Evolutionary conservation across 2,113 vertebrate genomes (phyloP).

Genomic region (Lepus europaeus): DNA sequence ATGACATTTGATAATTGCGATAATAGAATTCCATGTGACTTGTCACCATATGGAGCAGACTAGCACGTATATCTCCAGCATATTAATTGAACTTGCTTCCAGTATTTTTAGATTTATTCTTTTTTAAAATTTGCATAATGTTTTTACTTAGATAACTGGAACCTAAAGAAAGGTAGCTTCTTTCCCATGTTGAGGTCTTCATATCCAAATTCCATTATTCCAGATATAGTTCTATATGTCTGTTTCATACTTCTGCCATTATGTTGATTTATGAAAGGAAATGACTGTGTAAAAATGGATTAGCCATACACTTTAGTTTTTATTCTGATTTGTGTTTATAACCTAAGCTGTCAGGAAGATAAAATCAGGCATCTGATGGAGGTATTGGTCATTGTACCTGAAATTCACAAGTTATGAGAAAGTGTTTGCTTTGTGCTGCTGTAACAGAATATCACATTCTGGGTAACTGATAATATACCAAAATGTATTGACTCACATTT

Average conservation of each 20-base stretch:
- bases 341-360: neutral
- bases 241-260: constrained; percentile 27
- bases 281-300: neutral
- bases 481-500: neutral
- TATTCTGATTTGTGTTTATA: neutral
- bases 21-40: constrained; percentile 77
- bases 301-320: neutral
- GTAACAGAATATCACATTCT: neutral
- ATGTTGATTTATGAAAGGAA: neutral
- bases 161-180: neutral
- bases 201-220: neutral
- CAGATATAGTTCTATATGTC: neutral
- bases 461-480: neutral
- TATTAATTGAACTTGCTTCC: constrained; percentile 72
- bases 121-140: constrained; percentile 56
- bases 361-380: neutral
- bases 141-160: constrained; percentile 56
- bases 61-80: constrained; percentile 41
- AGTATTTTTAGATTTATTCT: constrained; percentile 70
- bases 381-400: neutral
- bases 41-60: constrained; percentile 44
- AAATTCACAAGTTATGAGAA: neutral
- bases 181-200: neutral
- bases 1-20: constrained; percentile 74
- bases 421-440: neutral